Evolutionary conservation across 2,113 vertebrate genomes (phyloP), one percentile per base, ranked within the genome.

Genomic region (Ptyas mucosa): DNA sequence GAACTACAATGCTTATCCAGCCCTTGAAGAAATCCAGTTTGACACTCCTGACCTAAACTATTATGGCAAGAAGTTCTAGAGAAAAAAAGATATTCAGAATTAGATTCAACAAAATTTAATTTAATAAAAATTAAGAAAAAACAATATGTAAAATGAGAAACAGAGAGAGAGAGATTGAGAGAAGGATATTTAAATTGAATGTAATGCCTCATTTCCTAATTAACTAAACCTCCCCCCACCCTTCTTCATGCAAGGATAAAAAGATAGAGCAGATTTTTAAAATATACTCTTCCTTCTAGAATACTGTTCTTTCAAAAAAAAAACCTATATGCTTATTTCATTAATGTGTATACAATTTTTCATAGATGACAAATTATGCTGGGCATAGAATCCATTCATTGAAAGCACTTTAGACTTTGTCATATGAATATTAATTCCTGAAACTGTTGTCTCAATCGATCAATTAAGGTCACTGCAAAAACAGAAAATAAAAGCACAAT

Each of bases 401-500:
- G 7, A 92, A 89, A 91, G 39, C 52, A 69, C n/a, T 29, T 87
- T 51, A 86, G 43, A 94, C 18, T 2, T 85, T 87, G 53, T 1
- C 69, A 3, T 15, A 15, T 85, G 88, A 94, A 92, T 49, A 61
- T 92, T 51, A 93, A 92, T 43, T 91, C 1, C 26, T 92, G 29
- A 93, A 85, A 85, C 24, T 24, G n/a, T 51, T 18, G 87, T 14
- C 0, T 3, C 10, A 90, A 90, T 61, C 91, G 3, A 6, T 3
- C 91, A 51, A 91, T 86, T 43, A 92, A 29, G n/a, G 57, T 92
- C 29, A 92, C 51, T 92, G 92, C 18, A 81, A 81, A 26, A 81
- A 43, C 14, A 69, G 29, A 81, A 81, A 81, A 75, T 39, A 91
- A 94, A 61, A 93, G n/a, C 51, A 95, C 93, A 87, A 69, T 43